These are phyloP conservation scores for Bryconaethiops microstoma DNA, from an alignment of 2,797 vertebrate species.

Conservation along the genomic window DNA sequence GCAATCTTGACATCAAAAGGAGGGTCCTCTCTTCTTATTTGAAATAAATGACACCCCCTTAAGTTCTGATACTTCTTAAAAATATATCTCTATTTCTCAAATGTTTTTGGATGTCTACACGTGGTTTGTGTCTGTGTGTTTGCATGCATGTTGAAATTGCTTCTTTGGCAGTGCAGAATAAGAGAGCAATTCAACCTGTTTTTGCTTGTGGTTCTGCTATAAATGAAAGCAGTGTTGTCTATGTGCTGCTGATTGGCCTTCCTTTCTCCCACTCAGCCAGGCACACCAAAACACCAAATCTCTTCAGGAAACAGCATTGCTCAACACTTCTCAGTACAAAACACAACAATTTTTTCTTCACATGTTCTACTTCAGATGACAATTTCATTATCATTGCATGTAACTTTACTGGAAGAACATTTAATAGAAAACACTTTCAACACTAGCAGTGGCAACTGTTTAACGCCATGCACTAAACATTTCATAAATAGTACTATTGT, in stretches of 20 bases:
- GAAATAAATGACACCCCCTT: neutral
- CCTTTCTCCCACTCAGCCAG: constrained; percentile 28
- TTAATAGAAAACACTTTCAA: neutral
- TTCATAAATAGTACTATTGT: no score
- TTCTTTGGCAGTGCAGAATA: constrained; percentile 52
- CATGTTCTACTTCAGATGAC: neutral
- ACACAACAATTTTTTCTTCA: neutral
- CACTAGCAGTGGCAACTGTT: neutral
- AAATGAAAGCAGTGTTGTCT: constrained; percentile 51
- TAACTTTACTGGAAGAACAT: neutral
- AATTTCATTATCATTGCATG: neutral
- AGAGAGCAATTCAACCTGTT: constrained; percentile 46
- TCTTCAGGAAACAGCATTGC: neutral
- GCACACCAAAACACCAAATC: constrained; percentile 23
- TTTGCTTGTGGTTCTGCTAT: constrained; percentile 46
- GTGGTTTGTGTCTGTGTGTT: constrained; percentile 23
- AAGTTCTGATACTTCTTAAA: neutral
- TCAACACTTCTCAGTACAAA: neutral
- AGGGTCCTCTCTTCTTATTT: neutral
- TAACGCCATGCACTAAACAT: neutral
- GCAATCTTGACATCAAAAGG: constrained; percentile 24
- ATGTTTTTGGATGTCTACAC: constrained; percentile 10
- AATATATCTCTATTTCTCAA: constrained; percentile 11
- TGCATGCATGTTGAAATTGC: constrained; percentile 23
- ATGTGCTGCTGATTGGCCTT: constrained; percentile 12